Base-by-base conservation (phyloP, 2,797 vertebrate genomes). In the Coreius guichenoti region DNA sequence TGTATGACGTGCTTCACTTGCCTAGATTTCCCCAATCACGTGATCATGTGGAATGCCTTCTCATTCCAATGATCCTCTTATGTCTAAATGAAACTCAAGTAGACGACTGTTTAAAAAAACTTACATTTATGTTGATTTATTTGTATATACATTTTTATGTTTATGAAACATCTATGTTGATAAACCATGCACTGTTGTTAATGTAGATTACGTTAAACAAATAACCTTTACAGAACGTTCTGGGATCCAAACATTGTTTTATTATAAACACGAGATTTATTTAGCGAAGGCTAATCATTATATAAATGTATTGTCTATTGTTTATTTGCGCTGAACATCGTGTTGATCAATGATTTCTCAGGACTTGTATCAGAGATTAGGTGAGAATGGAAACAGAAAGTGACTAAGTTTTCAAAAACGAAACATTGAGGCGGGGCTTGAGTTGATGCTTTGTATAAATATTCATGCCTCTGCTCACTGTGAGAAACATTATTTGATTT, bases 371-470 rank as follows among this genome's bases (percentile, higher is more conserved):
- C 26, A 51, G 78, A 3, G 1, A 13, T 26, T 45, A n/a, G 2
- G 14, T 5, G 54, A n/a, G n/a, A n/a, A n/a, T n/a, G n/a, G n/a
- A n/a, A n/a, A n/a, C n/a, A n/a, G n/a, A n/a, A n/a, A n/a, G n/a
- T n/a, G n/a, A n/a, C n/a, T n/a, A n/a, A n/a, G n/a, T n/a, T n/a
- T n/a, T n/a, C n/a, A n/a, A n/a, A n/a, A n/a, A n/a, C n/a, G n/a
- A n/a, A n/a, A n/a, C n/a, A n/a, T n/a, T n/a, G n/a, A n/a, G n/a
- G n/a, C n/a, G n/a, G n/a, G n/a, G n/a, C n/a, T n/a, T n/a, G n/a
- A n/a, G n/a, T n/a, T n/a, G n/a, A n/a, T n/a, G 63, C 72, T 12
- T 31, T 75, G 79, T 31, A 87, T 29, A 58, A 58, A n/a, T 58
- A 45, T 19, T 29, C 33, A 16, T 6, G 56, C 1, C 23, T 58